Percentiles rank a stretch among this genome's conserved stretches.
These are phyloP conservation scores for Lomographa bimaculata DNA, from an alignment of 2,888 invertebrate genomes.

Conservation along the genomic window DNA sequence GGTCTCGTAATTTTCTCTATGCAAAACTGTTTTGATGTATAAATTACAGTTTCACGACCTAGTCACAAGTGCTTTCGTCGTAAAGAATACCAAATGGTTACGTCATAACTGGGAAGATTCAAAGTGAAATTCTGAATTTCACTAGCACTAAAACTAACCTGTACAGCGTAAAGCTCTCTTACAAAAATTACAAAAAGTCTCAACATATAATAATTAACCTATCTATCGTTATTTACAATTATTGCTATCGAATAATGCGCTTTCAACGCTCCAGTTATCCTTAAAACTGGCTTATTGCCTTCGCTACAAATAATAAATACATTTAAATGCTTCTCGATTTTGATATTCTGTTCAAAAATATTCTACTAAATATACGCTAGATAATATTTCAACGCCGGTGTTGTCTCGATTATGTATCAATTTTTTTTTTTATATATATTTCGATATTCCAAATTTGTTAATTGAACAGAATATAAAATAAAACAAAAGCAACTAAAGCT, in stretches of 20 bases:
- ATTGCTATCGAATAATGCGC: slow-evolving; percentile 80
- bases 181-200: slow-evolving; percentile 77
- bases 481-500: slow-evolving; percentile 58
- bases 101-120: slow-evolving; percentile 61
- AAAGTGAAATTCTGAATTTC: slow-evolving; percentile 78
- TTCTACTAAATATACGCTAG: too few relatives aligned
- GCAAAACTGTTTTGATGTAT: too few relatives aligned
- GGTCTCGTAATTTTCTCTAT: too few relatives aligned
- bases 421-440: too few relatives aligned
- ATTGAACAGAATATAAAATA: slow-evolving; percentile 55
- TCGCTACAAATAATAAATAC: slow-evolving; percentile 61
- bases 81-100: slow-evolving; percentile 51
- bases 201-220: slow-evolving; percentile 80
- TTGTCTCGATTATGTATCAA: too few relatives aligned
- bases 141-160: slow-evolving; percentile 64
- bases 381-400: too few relatives aligned
- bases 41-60: slow-evolving; percentile 49
- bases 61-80: slow-evolving; percentile 54
- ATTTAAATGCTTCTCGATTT: slow-evolving; percentile 41
- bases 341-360: slow-evolving; percentile 46
- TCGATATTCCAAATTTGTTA: too few relatives aligned
- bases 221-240: slow-evolving; percentile 79
- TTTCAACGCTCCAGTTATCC: slow-evolving; percentile 70
- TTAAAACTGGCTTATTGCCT: slow-evolving; percentile 69
- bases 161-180: slow-evolving; percentile 82